A percentile compares a stretch with the other conserved stretches of the same genome.
Evolutionary conservation across 2,888 invertebrate genomes (phyloP).

Genomic region (Leptodirus hochenwartii): DNA sequence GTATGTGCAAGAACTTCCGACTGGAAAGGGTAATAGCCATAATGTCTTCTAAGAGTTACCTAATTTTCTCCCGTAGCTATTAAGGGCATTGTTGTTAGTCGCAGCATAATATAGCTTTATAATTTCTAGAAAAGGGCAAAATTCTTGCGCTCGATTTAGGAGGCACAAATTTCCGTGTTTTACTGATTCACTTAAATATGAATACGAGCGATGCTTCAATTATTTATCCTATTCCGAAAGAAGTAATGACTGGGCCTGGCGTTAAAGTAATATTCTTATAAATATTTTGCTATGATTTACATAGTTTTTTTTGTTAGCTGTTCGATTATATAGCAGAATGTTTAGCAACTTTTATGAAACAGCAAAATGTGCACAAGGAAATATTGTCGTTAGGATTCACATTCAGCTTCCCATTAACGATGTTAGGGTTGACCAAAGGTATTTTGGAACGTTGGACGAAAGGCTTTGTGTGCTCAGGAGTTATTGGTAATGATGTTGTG

Average conservation of each 20-base stretch:
- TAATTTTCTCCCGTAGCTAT: too few relatives aligned
- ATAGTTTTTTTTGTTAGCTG: too few relatives aligned
- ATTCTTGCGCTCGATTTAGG: constrained; percentile 93
- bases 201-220: constrained; percentile 86
- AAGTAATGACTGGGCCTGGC: constrained; percentile 86
- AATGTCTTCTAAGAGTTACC: not conserved
- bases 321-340: constrained; percentile 94
- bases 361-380: constrained; percentile 56
- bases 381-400: constrained; percentile 84
- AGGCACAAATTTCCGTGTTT: constrained; percentile 92
- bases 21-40: constrained; percentile 54
- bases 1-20: constrained; percentile 86
- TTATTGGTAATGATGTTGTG: constrained; percentile 84
- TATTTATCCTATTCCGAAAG: constrained; percentile 88
- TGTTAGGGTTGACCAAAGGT: constrained; percentile 73
- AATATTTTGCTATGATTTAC: too few relatives aligned
- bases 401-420: constrained; percentile 87
- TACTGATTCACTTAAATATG: constrained; percentile 72
- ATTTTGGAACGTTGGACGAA: constrained; percentile 86
- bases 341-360: constrained; percentile 75
- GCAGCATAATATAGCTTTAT: not conserved
- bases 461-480: constrained; percentile 84
- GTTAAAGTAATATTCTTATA: too few relatives aligned
- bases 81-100: too few relatives aligned
- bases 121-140: constrained; percentile 60